Conservation (phyloP, 1,140 invertebrate genomes). For the Geopemphigus sp. region DNA sequence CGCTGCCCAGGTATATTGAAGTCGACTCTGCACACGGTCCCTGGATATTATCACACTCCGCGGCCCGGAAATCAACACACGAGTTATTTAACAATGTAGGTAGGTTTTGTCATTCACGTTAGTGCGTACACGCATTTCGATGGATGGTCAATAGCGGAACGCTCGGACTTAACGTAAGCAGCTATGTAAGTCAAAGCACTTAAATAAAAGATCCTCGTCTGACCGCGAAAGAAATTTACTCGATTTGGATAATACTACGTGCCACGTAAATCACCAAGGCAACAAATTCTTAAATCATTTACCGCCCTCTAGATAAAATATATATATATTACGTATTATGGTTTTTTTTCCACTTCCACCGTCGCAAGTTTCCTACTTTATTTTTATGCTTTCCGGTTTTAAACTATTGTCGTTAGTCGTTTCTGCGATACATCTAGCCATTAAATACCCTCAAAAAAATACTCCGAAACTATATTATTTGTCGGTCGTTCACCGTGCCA, state of each 20-base stretch:
- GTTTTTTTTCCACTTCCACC: not conserved
- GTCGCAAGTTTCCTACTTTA: not conserved
- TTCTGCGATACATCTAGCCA: not conserved
- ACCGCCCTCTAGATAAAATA: too few species aligned
- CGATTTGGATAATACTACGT: not conserved
- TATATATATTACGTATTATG: not conserved
- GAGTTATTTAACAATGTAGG: conserved; percentile 39
- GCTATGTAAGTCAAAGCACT: too few species aligned
- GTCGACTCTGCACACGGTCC: not conserved
- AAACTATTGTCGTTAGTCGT: conserved; percentile 1
- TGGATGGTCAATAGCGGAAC: not conserved
- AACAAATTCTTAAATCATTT: too few species aligned
- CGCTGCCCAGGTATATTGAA: not conserved
- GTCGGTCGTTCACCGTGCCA: not conserved
- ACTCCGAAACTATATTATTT: not conserved
- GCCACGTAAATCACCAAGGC: not conserved
- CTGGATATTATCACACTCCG: conserved; percentile 23
- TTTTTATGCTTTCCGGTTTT: not conserved
- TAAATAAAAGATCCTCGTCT: too few species aligned
- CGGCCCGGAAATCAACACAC: conserved; percentile 30
- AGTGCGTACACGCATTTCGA: not conserved
- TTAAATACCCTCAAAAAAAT: not conserved
- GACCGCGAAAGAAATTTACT: conserved; percentile 23
- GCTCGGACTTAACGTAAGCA: not conserved
- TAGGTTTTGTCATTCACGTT: too few species aligned